A percentile compares a stretch with the other conserved stretches of the same genome.
Conservation (phyloP, 2,888 invertebrate species). For the Parnassius mnemosyne region DNA sequence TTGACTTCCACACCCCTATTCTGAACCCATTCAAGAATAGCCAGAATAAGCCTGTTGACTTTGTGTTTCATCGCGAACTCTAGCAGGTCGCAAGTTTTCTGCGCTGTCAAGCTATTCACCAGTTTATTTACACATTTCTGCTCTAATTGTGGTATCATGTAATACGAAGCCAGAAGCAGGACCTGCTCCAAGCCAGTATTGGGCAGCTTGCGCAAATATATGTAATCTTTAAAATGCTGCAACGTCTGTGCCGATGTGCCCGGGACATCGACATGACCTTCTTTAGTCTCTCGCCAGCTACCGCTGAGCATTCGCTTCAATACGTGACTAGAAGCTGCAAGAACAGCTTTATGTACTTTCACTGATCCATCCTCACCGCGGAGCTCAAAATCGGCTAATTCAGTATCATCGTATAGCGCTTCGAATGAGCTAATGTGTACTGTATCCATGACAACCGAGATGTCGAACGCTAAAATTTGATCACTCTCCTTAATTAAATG, state of each 20-base stretch:
- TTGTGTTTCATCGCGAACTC: conserved; percentile 51
- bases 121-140: conserved; percentile 47
- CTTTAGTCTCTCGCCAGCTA: too few relatives aligned
- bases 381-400: too few relatives aligned
- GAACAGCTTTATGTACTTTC: too few relatives aligned
- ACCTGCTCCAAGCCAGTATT: too few relatives aligned
- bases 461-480: conserved; percentile 43
- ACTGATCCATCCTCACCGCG: too few relatives aligned
- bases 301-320: too few relatives aligned
- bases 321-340: too few relatives aligned
- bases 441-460: conserved; percentile 39
- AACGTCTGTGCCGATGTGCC: too few relatives aligned
- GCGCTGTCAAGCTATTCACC: conserved; percentile 35
- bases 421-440: conserved; percentile 36
- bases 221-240: too few relatives aligned
- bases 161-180: too few relatives aligned
- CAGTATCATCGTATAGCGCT: neutral
- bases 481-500: conserved; percentile 45
- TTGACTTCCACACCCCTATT: conserved; percentile 37
- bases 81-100: conserved; percentile 41
- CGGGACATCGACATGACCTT: too few relatives aligned
- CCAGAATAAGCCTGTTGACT: conserved; percentile 41
- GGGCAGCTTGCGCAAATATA: too few relatives aligned
- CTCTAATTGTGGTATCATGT: conserved; percentile 33
- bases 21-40: conserved; percentile 47